Percentiles rank a stretch among this genome's conserved stretches.
Conservation (phyloP, 2,113 vertebrate genomes). For the Verasper variegatus region DNA sequence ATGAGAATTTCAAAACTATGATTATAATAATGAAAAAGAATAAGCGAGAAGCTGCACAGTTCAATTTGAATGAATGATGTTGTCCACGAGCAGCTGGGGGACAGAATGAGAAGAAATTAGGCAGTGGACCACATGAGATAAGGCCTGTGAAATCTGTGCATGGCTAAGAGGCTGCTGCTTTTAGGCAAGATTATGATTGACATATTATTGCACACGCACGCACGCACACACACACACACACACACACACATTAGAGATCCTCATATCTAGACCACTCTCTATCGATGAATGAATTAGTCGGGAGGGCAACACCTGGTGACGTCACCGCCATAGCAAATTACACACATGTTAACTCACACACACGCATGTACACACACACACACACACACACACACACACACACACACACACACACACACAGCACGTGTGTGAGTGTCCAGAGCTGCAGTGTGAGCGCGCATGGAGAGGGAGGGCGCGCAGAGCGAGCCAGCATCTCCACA, state of each 20-base stretch:
- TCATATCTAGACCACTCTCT: neutral
- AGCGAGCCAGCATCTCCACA: constrained; percentile 24
- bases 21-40: constrained; percentile 1
- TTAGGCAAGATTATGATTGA: constrained; percentile 54
- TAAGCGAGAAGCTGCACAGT: constrained; percentile 13
- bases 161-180: constrained; percentile 31
- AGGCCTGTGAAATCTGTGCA: constrained; percentile 50
- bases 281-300: constrained; percentile 5
- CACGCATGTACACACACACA: neutral
- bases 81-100: constrained; percentile 49
- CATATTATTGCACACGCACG: constrained; percentile 1
- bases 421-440: neutral
- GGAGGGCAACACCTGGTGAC: constrained; percentile 64
- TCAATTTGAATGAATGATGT: constrained; percentile 31
- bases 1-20: constrained; percentile 10
- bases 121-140: constrained; percentile 64
- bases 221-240: neutral
- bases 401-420: neutral
- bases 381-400: constrained; percentile 3
- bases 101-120: constrained; percentile 47
- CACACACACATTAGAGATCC: neutral
- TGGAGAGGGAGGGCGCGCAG: constrained; percentile 33
- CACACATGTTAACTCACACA: neutral
- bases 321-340: constrained; percentile 39
- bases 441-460: constrained; percentile 42